Conservation (phyloP, 2,113 vertebrate species). For the Spermophilus dauricus region DNA sequence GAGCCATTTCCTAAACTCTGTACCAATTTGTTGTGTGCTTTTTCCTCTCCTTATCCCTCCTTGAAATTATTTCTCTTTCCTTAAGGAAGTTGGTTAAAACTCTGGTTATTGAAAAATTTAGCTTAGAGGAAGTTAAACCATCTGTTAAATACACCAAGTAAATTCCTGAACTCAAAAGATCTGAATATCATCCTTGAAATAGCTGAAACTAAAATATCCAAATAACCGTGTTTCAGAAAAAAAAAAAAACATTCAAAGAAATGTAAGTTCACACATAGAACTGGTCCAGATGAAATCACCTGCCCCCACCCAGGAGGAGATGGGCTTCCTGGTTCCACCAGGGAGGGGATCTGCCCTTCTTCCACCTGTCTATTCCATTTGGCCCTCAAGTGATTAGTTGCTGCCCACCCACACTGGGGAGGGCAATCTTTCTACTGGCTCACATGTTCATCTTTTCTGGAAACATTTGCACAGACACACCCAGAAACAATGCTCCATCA, state of each 20-base stretch:
- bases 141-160: slow-evolving; percentile 66
- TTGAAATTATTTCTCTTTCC: neutral
- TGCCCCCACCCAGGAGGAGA: neutral
- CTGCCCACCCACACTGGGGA: neutral
- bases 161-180: slow-evolving; percentile 53
- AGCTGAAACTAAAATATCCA: slow-evolving; percentile 39
- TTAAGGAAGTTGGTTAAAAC: slow-evolving; percentile 71
- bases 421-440: neutral
- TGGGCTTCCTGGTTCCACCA: neutral
- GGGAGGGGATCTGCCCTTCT: too few species aligned
- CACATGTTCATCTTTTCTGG: neutral
- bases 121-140: slow-evolving; percentile 31
- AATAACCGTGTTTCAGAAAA: neutral
- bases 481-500: neutral
- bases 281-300: neutral
- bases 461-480: neutral
- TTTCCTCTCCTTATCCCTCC: neutral
- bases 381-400: neutral
- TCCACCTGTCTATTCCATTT: neutral
- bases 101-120: slow-evolving; percentile 67
- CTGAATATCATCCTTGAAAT: neutral
- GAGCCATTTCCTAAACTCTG: neutral
- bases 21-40: neutral
- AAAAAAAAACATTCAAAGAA: neutral
- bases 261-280: neutral